Conservation (phyloP, 2,888 invertebrate genomes). For the Cephus nigrinus region DNA sequence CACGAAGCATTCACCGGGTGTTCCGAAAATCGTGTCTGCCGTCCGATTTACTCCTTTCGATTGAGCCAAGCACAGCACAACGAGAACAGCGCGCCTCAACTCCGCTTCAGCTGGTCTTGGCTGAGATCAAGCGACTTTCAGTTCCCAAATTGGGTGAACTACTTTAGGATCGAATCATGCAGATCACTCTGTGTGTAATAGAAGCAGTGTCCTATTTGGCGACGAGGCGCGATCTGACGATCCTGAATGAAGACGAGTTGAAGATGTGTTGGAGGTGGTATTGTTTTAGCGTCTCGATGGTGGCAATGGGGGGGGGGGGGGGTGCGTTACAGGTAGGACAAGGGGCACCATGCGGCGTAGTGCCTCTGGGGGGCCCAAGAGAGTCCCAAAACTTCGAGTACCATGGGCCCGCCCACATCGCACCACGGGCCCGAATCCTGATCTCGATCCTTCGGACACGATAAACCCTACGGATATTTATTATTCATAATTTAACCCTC, state of each 20-base stretch:
- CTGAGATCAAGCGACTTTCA: too few relatives aligned
- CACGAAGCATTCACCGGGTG: background rate
- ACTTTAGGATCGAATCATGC: too few relatives aligned
- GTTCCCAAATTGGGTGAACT: too few relatives aligned
- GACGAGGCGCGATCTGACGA: too few relatives aligned
- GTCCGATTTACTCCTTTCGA: too few relatives aligned
- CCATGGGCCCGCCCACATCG: conserved; percentile 60
- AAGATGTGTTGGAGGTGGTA: background rate
- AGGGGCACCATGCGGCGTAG: conserved; percentile 48
- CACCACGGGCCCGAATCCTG: conserved; percentile 43
- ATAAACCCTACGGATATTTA: conserved; percentile 56
- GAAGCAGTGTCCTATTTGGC: too few relatives aligned
- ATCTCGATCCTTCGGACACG: conserved; percentile 50
- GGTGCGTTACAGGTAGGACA: conserved; percentile 31
- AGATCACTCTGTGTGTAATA: too few relatives aligned
- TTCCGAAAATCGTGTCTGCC: background rate
- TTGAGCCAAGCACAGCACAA: background rate
- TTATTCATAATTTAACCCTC: conserved; percentile 54
- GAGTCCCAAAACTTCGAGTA: conserved; percentile 25
- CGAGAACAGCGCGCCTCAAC: background rate
- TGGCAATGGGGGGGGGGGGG: too few relatives aligned
- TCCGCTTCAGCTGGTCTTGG: too few relatives aligned
- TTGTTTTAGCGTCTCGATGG: background rate
- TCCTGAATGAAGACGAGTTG: background rate
- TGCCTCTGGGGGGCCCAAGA: conserved; percentile 57